Evolutionary conservation across 2,888 invertebrate genomes (phyloP), one percentile per base, ranked within the genome.

Genomic region (Drosophila siamana): DNA sequence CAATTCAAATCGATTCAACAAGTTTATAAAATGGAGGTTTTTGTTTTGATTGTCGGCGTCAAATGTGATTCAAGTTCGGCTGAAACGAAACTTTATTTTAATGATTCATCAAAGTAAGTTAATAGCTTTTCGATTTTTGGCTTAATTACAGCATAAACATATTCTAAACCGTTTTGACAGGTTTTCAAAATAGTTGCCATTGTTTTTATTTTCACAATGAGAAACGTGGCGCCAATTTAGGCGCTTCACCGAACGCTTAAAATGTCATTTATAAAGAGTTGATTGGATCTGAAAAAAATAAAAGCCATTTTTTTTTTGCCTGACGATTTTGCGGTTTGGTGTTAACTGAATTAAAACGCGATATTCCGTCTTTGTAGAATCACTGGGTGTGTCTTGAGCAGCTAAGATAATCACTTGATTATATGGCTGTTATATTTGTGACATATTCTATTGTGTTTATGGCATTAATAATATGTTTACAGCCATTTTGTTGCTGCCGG

Each of bases 101-200:
- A 83, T 83, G 72, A 83, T 70, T 83, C 88, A 83, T 83, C 88
- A 82, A 86, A 80, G 66, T 86, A 77, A 76, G 86, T 64, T 86
- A 77, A 86, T 82, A 41, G 65, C 65, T 55, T 72, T 77, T 74
- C 63, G 61, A 51, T 46, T 74, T 77, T 81, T 77, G 63, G 74
- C 69, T 82, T 83, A 82, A 83, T 88, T 82, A 80, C 60, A 60
- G 52, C 56, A 51, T 77, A 70, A 83, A 70, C 41, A 63, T 64
- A 80, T 74, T 76, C 77, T 64, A 59, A 79, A 67, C 40, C 56
- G 66, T 67, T 86, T 86, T 74, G 81, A 86, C 78, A 67, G 66
- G 59, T 64, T 64, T 57, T 50, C 50, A 47, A 64, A 56, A 56
- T 26, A 24, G 44, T 46, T 36, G 46, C 26, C 15, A 15, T 51